Evolutionary conservation across 2,888 invertebrate genomes (phyloP), one percentile per base, ranked within the genome.

Genomic region (Tetramorium bicarinatum): DNA sequence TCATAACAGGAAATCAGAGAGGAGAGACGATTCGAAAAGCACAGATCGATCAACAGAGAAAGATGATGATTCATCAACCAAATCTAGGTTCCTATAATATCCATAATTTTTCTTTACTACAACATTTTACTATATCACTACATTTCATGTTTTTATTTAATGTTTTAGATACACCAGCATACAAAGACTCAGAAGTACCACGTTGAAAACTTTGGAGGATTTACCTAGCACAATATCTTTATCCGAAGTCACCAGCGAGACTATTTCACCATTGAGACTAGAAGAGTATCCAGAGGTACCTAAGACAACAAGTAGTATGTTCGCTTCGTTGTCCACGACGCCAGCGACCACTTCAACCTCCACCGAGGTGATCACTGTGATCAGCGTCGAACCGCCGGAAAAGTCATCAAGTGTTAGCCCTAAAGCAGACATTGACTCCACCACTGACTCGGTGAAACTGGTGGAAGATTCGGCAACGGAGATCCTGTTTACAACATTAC

Each of bases 111-210:
- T 47, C 29, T 29, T 76, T 21, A 11, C 6, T 18, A 21, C 21
- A 25, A 47, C 18, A 59, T 3, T 49, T 64, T 47, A 15, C 25
- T 25, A 21, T 3, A 15, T 21, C 3, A 29, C 6, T 29, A 25
- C 9, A 11, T 6, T 38, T 71, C 6, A 82, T 9, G 4, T 25
- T 34, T 2, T 64, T 13, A n/a, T 0, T 13, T 41, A 61, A 9
- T 69, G 13, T 59, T 71, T 13, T 61, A 95, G 95, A 83, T 95
- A 95, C 88, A 93, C 95, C 25, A 95, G 93, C 69, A 91, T 95
- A 18, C 94, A 94, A 75, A 93, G 95, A 52, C 94, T 95, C 83
- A 91, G 95, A 82, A 94, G 93, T 75, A 94, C 94, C 6, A 94
- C 93, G 0, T 79, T 84, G 11, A 89, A 82, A 11, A 72, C 86